Evolutionary conservation across 2,888 invertebrate genomes (phyloP).

Genomic region (Lumbricus terrestris): DNA sequence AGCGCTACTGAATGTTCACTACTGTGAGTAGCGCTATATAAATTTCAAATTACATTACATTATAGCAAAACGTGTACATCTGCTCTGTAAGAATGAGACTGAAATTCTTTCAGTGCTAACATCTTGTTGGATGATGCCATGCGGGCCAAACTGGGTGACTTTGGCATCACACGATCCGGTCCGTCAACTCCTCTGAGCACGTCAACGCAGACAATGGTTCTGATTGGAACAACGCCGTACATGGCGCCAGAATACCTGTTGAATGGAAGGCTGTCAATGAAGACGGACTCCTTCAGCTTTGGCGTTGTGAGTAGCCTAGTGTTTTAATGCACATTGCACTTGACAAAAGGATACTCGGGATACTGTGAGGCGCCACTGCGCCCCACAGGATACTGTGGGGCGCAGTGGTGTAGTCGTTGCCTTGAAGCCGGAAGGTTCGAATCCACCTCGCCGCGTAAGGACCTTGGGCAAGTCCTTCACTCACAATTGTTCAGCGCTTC

Average conservation of each 20-base stretch:
- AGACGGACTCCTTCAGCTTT: conserved; percentile 27
- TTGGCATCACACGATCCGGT: conserved; percentile 20
- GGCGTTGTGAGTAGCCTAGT: conserved; percentile 24
- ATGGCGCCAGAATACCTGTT: conserved; percentile 30
- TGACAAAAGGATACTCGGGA: no score
- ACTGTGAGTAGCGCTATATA: no score
- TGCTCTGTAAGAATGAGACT: not conserved
- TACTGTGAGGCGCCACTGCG: no score
- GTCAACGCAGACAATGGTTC: not conserved
- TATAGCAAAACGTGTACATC: not conserved
- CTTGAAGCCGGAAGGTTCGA: no score
- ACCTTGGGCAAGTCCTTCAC: no score
- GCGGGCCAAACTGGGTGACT: conserved; percentile 19
- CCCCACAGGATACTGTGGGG: no score
- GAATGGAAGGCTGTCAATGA: conserved; percentile 22
- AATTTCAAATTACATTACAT: no score
- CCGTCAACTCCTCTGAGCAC: not conserved
- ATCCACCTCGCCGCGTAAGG: no score
- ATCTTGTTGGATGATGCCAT: conserved; percentile 11
- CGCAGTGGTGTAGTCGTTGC: no score
- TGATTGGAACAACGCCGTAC: conserved; percentile 26
- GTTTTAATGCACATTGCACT: not conserved
- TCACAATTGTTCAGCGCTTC: no score
- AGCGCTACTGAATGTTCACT: no score
- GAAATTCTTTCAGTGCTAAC: conserved; percentile 12